Evolutionary conservation across 1,140 invertebrate species (phyloP).

Genomic region (Drosophila ohnishii): DNA sequence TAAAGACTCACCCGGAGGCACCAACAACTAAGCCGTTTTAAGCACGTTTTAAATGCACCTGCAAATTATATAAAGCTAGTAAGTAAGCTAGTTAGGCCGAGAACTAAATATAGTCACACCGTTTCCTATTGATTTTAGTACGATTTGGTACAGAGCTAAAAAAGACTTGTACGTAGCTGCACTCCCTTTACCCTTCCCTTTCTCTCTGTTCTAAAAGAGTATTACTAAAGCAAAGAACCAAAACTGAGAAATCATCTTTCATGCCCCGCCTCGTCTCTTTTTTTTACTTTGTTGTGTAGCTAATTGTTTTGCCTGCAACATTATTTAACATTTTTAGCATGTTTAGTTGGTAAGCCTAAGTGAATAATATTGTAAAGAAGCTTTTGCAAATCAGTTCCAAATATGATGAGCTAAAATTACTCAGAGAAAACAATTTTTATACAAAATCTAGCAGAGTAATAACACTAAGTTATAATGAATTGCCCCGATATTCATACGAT

Average conservation of each 20-base stretch:
- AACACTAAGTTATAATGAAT: conserved; percentile 35
- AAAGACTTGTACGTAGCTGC: conserved; percentile 33
- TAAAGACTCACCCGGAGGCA: conserved; percentile 43
- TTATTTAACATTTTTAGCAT: conserved; percentile 60
- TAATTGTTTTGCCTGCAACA: conserved; percentile 20
- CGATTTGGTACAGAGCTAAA: conserved; percentile 37
- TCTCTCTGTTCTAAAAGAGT: conserved; percentile 65
- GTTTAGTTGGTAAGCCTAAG: conserved; percentile 67
- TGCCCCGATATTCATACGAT: conserved; percentile 56
- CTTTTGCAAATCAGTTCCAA: conserved; percentile 44
- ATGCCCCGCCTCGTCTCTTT: neutral
- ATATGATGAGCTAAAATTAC: conserved; percentile 54
- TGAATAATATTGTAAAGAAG: conserved; percentile 42
- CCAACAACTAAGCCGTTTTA: conserved; percentile 61
- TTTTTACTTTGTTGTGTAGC: conserved; percentile 28
- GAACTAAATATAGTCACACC: conserved; percentile 32
- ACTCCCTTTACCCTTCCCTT: neutral
- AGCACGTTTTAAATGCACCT: conserved; percentile 71
- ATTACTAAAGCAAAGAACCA: conserved; percentile 57
- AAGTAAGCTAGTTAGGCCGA: conserved; percentile 46
- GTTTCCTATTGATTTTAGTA: conserved; percentile 59
- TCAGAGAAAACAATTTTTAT: conserved; percentile 61
- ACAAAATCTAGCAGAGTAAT: conserved; percentile 37
- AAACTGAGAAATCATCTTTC: conserved; percentile 43
- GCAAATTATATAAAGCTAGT: conserved; percentile 52